Base-by-base conservation (phyloP, 2,113 vertebrate genomes). In the Xiphophorus couchianus region DNA sequence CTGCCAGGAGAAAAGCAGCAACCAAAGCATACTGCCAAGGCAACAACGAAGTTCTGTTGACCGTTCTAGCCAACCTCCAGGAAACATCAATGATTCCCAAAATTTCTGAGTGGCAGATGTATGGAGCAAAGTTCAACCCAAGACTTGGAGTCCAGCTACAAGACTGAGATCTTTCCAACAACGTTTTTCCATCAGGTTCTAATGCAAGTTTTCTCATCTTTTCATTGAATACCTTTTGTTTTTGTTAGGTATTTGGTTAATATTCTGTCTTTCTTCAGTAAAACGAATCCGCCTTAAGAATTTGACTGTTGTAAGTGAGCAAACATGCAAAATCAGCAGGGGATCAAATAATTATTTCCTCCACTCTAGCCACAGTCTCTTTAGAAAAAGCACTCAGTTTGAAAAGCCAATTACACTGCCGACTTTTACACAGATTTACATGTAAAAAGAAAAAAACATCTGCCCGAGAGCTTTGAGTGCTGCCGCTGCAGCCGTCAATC, bases 401-500 rank as follows among this genome's bases (percentile, higher is more conserved):
- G n/a, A 44, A 72, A 37, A 62, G 64, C 69, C 44, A 64, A 35
- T 74, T 80, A 69, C 22, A 67, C 17, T 48, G 35, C 31, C 54
- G 54, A 73, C 25, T 42, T 73, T 74, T 70, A 25, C 67, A 35
- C 42, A 67, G 69, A 60, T 77, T 27, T 27, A n/a, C 39, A 58
- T 12, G 58, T 62, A 29, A 60, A 61, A 35, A 28, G 7, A n/a
- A 54, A 71, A 42, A 62, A 62, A 2, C 25, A 39, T 71, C 54
- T 65, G 29, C 48, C 66, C 69, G n/a, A n/a, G 62, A 62, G 58
- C 76, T 82, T 62, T 31, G 66, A 64, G 69, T 31, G 19, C 75
- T 70, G 33, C 28, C 62, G 42, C 28, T 69, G 33, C 39, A 71
- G 58, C 61, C 78, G 73, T 72, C 72, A 77, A 78, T 82, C 62